Evolutionary conservation across 2,113 vertebrate species (phyloP), one percentile per base, ranked within the genome.

Genomic region (Motacilla tschutschensis): DNA sequence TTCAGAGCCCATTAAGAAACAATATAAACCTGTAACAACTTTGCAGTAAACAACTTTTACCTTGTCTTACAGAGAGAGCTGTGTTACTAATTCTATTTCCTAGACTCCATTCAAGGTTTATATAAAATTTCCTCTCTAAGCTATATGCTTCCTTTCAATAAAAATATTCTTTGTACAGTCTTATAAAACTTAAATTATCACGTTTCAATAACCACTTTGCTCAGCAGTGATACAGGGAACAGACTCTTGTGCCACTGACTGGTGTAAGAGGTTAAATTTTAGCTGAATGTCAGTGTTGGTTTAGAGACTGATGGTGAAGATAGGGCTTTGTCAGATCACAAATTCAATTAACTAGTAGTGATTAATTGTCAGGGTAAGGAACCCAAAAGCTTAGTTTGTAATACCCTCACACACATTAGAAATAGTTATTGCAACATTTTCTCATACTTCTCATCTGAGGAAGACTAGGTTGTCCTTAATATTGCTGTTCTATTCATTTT

Each of bases 311-410:
- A 90, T 43, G 76, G 28, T 85, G 36, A 74, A 94, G 83, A 87
- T 36, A 41, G 60, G 38, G 72, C 14, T 92, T 95, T 91, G 77
- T 84, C 54, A 91, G 76, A 85, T 69, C 65, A 93, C 50, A 47
- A 82, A 88, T 87, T 92, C 55, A 90, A 87, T 94, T 94, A 95
- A 94, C 51, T 53, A 67, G 20, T 3, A 57, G 59, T 78, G 40
- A 89, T 91, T 94, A 95, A 79, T 93, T 94, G 65, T 79, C 65
- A 75, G 35, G 66, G 40, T 70, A 85, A 94, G 41, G 40, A 64
- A 88, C 88, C 54, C 17, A 69, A 85, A 94, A 85, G 71, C 57
- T 90, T 57, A 16, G 48, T 83, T 87, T 64, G 38, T 57, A 90
- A 86, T 78, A 73, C 72, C 31, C 64, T 60, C 26, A 55, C 53